Evolutionary conservation across 37 sponge, comb jelly and placozoan genomes (phyloP), one percentile per base, ranked within the genome.

Genomic region (Diacarnus erythraeanus): DNA sequence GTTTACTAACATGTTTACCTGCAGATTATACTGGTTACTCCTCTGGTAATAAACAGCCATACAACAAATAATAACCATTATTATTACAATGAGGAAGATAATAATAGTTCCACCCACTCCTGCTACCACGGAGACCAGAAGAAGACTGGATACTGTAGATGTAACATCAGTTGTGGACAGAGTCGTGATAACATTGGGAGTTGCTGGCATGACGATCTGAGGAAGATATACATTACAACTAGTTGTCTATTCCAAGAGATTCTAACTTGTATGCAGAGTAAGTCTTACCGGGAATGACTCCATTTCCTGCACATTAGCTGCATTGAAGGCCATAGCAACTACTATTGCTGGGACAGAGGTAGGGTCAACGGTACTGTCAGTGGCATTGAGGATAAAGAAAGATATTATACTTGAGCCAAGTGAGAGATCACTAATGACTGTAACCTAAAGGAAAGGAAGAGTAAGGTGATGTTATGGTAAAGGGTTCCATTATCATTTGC

Each of bases 331-430:
- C 31, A 23, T 25, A 21, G 38, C 65, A 9, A 77, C 47, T 15
- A 42, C 12, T 18, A 60, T 31, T 2, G 77, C 77, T 36, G 64
- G 64, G 43, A 77, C 65, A 25, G 39, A 30, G 31, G 17, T 38
- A 3, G 76, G 59, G 23, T 35, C 43, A 20, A 44, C n/a, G 25
- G 42, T 59, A 23, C 10, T 47, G 31, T 74, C 57, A 2, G 57
- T 56, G 74, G 29, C 74, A 25, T 77, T 63, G 29, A 77, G 30
- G 26, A 77, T 41, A 64, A 43, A 77, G 64, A 77, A 77, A 26
- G 65, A 64, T 26, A 77, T 41, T 1, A 26, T 42, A 44, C 77
- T 77, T 9, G 26, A 39, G 4, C 77, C 77, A n/a, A 42, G 22
- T 25, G 47, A 30, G 64, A 77, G 64, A 2, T 22, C 44, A 12